Conservation (phyloP, 2,113 vertebrate species). For the Pyxicephalus adspersus region DNA sequence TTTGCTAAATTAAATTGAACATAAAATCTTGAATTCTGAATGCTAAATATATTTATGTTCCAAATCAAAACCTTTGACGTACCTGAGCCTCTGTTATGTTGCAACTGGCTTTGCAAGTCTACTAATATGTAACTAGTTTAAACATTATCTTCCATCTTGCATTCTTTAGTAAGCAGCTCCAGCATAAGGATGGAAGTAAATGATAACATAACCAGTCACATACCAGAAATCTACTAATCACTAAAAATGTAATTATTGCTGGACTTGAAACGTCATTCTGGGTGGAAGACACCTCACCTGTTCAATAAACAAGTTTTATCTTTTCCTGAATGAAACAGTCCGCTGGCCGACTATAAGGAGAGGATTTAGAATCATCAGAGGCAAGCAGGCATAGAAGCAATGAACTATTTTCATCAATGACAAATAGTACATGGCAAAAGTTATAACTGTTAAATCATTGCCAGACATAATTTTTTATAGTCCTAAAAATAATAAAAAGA, state of each 20-base stretch:
- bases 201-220: constrained; percentile 39
- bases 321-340: not conserved
- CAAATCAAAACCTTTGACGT: not conserved
- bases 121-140: constrained; percentile 44
- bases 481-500: no score
- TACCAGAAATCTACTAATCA: constrained; percentile 31
- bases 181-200: not conserved
- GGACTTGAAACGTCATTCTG: constrained; percentile 12
- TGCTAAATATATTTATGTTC: not conserved
- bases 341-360: not conserved
- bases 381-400: no score
- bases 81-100: not conserved
- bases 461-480: no score
- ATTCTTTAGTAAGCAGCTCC: constrained; percentile 19
- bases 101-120: constrained; percentile 15
- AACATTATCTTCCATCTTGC: constrained; percentile 35
- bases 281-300: not conserved
- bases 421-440: no score
- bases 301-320: not conserved
- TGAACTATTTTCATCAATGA: no score
- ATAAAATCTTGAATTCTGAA: not conserved
- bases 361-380: no score
- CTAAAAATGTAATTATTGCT: not conserved
- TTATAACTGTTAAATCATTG: no score
- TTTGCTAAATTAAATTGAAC: not conserved